Base-by-base conservation (phyloP, 1,140 invertebrate genomes). In the Apis florea region DNA sequence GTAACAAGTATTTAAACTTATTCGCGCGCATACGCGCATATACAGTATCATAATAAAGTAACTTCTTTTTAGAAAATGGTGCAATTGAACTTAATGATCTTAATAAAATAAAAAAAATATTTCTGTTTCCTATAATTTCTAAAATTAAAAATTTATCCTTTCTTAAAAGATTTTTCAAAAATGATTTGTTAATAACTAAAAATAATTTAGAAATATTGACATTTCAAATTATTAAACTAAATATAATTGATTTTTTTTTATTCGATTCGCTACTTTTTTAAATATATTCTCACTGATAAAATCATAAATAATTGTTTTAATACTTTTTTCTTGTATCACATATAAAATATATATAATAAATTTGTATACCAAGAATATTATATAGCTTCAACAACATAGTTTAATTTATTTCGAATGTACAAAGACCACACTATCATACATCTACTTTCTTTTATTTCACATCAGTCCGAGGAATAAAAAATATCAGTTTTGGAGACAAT, bases 381-480 rank as follows among this genome's bases (percentile, higher is more conserved):
- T 74, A 75, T 70, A 76, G 66, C 80, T 77, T 85, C 56, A 85
- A 84, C 82, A 82, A 84, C 59, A 83, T 86, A 85, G 83, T 89
- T 86, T 82, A 87, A 86, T 88, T 85, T 82, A 85, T 87, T 84
- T 82, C 71, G 70, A 85, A 75, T 86, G 51, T 86, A 86, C 76
- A 86, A 86, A 83, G 85, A 85, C 76, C 76, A 85, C 85, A 83
- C 80, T 83, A 83, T 86, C 53, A 66, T 84, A 86, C 78, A 84
- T 61, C 77, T 85, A 83, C 72, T 76, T 83, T 83, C 66, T 76
- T 83, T 83, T 79, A 56, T n/a, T 73, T 83, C 49, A 54, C 53
- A 76, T 86, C 76, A 79, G 75, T 76, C 75, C 54, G 70, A 67
- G 15, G 63, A 83, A 85, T 79, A 82, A 86, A 84, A 69, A 63